phyloP scores from a whole-genome alignment of 2,113 vertebrate genomes.

The Brachypodius melanocephalos region DNA sequence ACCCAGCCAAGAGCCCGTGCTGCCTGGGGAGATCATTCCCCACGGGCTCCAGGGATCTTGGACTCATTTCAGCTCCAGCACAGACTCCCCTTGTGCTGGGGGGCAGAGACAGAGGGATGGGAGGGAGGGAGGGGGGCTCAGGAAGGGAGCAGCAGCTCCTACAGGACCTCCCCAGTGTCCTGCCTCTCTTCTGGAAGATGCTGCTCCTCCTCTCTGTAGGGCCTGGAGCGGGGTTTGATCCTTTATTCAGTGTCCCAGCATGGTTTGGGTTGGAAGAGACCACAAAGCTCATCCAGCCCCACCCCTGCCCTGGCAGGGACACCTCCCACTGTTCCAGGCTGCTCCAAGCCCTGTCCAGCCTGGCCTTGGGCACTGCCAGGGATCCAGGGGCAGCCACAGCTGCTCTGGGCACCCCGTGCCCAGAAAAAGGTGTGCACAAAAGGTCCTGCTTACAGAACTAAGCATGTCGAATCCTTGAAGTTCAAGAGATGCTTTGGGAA shows the following conservation, averaged over 20 bases:
- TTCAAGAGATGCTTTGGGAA: too few species aligned
- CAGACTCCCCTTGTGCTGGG: too few species aligned
- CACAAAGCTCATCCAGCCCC: rapidly evolving
- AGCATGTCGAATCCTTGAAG: too few species aligned
- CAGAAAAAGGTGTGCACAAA: too few species aligned
- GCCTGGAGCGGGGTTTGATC: neutral
- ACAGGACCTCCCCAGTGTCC: neutral
- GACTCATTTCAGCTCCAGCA: neutral
- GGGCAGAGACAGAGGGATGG: neutral
- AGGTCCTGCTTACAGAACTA: too few species aligned
- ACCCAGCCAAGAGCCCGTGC: neutral
- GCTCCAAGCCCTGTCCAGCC: neutral
- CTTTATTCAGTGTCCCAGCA: neutral
- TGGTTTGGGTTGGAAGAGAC: neutral
- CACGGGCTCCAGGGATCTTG: rapidly evolving
- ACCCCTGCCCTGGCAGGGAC: neutral
- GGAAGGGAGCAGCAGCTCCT: neutral
- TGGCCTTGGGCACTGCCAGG: neutral
- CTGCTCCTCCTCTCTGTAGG: neutral
- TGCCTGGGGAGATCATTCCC: neutral
- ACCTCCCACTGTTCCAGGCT: neutral
- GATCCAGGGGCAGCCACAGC: too few species aligned
- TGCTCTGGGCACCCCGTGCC: neutral
- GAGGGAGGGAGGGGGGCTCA: neutral
- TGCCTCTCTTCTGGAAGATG: neutral